A percentile compares a stretch with the other conserved stretches of the same genome.
Conservation (phyloP, 2,113 vertebrate genomes). For the Dromiciops gliroides region DNA sequence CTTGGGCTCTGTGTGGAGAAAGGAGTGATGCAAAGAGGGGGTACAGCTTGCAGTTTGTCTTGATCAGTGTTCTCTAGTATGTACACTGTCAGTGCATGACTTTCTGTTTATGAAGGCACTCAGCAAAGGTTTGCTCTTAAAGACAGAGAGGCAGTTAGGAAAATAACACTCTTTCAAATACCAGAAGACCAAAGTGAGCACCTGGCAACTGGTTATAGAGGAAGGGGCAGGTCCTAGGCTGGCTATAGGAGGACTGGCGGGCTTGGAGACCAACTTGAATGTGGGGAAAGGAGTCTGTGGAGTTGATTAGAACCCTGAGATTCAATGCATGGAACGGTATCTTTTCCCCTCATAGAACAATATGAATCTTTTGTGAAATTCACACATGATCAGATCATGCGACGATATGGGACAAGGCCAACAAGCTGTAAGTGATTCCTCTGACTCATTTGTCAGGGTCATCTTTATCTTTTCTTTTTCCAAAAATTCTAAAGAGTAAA, state of each 20-base stretch:
- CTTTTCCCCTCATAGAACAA: slow-evolving; percentile 87
- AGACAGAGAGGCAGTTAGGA: slow-evolving; percentile 9
- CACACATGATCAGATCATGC: slow-evolving; percentile 97
- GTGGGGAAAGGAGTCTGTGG: slow-evolving; percentile 16
- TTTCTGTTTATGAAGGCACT: neutral
- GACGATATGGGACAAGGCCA: slow-evolving; percentile 92
- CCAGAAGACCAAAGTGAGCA: slow-evolving; percentile 36
- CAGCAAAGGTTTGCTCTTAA: neutral
- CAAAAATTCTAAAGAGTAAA: slow-evolving; percentile 34
- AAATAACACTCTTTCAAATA: neutral
- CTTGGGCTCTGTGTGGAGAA: neutral
- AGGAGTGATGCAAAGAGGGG: slow-evolving; percentile 15
- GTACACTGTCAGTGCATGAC: neutral
- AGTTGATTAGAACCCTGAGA: slow-evolving; percentile 28
- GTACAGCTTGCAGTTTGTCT: neutral
- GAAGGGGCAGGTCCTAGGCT: slow-evolving; percentile 22
- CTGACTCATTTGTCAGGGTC: slow-evolving; percentile 26
- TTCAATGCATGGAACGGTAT: slow-evolving; percentile 49
- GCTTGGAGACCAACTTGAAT: slow-evolving; percentile 10
- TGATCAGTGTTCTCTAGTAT: neutral
- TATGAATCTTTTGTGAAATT: slow-evolving; percentile 98
- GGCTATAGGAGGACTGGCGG: slow-evolving; percentile 16
- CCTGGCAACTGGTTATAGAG: slow-evolving; percentile 30
- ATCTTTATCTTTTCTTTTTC: slow-evolving; percentile 59
- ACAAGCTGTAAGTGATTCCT: slow-evolving; percentile 89